phyloP scores from a whole-genome alignment of 2,113 vertebrate species.

The Actenoides lindsayi region DNA sequence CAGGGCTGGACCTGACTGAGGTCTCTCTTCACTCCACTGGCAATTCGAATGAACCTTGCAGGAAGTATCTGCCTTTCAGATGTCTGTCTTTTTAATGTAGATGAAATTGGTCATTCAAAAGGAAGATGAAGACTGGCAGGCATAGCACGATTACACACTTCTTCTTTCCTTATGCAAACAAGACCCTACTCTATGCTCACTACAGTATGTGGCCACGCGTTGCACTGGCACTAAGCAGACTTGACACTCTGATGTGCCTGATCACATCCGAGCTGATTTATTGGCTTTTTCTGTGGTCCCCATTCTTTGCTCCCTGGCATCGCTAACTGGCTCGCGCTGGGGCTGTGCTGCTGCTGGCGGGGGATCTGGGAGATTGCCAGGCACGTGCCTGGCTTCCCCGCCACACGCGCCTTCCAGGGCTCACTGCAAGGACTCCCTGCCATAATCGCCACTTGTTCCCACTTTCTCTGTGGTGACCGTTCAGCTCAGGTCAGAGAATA shows the following conservation, averaged over 20 bases:
- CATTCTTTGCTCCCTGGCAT: constrained; percentile 23
- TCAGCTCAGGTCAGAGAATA: neutral
- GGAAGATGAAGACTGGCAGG: neutral
- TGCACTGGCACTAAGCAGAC: neutral
- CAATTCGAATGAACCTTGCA: rapidly evolving
- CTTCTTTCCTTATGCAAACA: neutral
- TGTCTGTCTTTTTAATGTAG: neutral
- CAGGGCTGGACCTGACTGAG: neutral
- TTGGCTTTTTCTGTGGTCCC: neutral
- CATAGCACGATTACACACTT: neutral
- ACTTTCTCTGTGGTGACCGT: rapidly evolving
- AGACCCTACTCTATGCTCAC: neutral
- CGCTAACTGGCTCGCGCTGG: rapidly evolving
- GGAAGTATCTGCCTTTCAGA: neutral
- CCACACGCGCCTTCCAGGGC: neutral
- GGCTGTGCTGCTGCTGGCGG: neutral
- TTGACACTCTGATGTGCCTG: neutral
- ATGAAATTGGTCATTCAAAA: neutral
- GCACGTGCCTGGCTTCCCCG: neutral
- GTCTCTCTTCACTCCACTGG: neutral
- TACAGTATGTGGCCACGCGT: rapidly evolving
- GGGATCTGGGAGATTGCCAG: constrained; percentile 28
- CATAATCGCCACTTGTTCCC: rapidly evolving
- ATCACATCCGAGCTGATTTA: neutral
- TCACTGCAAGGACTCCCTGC: neutral